A percentile compares a stretch with the other conserved stretches of the same genome.
Conservation (phyloP, 2,797 vertebrate genomes). For the Smutsia gigantea region DNA sequence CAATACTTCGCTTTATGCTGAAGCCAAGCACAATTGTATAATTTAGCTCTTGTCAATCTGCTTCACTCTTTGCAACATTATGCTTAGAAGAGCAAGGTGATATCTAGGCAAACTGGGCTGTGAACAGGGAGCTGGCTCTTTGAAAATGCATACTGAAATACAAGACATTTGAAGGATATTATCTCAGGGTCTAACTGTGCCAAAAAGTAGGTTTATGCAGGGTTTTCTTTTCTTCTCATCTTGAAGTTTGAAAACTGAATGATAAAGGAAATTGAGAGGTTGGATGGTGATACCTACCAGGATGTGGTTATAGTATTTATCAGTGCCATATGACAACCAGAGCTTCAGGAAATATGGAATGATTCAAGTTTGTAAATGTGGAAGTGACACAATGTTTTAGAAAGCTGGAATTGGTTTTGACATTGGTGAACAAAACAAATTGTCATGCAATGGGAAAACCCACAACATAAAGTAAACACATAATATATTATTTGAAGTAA, state of each 20-base stretch:
- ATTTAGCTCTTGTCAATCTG: conserved; percentile 57
- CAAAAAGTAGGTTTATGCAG: background rate
- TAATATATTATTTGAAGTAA: background rate
- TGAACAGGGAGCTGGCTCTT: conserved; percentile 12
- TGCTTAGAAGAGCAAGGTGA: conserved; percentile 45
- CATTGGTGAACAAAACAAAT: background rate
- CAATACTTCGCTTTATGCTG: conserved; percentile 51
- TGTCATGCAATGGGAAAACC: background rate
- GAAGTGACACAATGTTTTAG: background rate
- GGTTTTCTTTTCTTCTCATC: background rate
- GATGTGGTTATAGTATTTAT: background rate
- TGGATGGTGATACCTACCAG: background rate
- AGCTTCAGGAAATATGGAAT: background rate
- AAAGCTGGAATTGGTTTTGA: conserved; percentile 34
- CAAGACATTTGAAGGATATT: conserved; percentile 19
- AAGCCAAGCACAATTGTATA: conserved; percentile 58
- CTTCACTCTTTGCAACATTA: conserved; percentile 40
- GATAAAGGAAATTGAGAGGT: background rate
- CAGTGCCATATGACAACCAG: background rate
- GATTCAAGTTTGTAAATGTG: background rate
- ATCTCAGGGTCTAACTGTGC: background rate
- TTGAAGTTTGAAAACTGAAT: conserved; percentile 4
- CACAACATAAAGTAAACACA: background rate
- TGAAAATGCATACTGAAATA: background rate
- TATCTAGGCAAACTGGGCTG: conserved; percentile 19